Evolutionary conservation across 2,888 invertebrate species (phyloP), one percentile per base, ranked within the genome.

Genomic region (Teleogryllus oceanicus): DNA sequence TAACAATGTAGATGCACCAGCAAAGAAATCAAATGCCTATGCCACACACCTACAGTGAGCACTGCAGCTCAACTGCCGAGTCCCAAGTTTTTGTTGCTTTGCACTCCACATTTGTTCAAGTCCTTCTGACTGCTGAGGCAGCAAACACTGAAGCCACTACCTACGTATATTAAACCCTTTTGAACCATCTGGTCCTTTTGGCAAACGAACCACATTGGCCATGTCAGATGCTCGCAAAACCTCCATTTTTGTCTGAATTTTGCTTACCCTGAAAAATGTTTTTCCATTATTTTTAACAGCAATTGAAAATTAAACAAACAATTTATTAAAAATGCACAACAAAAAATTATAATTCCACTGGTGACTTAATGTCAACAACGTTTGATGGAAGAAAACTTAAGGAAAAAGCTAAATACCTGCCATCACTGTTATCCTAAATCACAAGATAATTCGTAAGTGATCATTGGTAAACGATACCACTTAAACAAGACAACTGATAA

Each of bases 141-240:
- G 62, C 62, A 62, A 37, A 37, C 20, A 76, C 79, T 78, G 77
- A 78, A 74, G 75, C 62, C 81, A 82, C 91, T 91, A 93, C 91
- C 93, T 92, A 84, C 90, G 90, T 85, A 90, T 87, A 84, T 90
- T 91, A 85, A 93, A 93, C 77, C 93, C 93, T 84, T 88, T 89
- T 78, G 93, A 93, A 82, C 94, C 94, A 84, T 95, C 94, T 1
- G 95, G 95, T 74, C 94, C 94, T 84, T 90, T 89, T 0, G 95
- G 95, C 85, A 93, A 89, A 84, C 95, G 89, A 84, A 95, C 89
- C 80, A 95, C 89, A 88, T 89, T 82, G 12, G 79, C 80, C 74
- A 75, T 78, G 51, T 83, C 83, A 24, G 81, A 82, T 78, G 83
- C 81, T 78, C 81, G 79, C 78, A 83, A 78, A 20, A 83, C 82